These are phyloP conservation scores for Drosophila tropicalis DNA, from an alignment of 1,140 invertebrate genomes.

Conservation along the genomic window DNA sequence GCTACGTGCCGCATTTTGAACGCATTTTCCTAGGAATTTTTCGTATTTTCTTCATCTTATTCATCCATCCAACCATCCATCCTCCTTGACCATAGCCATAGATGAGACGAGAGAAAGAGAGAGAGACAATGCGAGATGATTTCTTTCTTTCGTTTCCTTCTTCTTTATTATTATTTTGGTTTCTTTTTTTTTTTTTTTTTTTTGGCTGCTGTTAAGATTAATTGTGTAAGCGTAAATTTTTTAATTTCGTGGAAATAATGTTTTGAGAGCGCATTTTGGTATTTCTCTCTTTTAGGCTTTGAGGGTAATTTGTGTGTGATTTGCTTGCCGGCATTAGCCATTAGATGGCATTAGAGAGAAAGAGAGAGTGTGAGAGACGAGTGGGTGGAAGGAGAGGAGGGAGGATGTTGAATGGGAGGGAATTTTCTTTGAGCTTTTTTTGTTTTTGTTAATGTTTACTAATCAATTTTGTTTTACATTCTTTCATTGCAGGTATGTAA, in stretches of 20 bases:
- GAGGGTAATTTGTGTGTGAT: conserved; percentile 64
- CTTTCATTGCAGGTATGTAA: conserved; percentile 47
- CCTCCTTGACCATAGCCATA: conserved; percentile 9
- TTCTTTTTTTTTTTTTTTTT: conserved; percentile 34
- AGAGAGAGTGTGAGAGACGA: not conserved
- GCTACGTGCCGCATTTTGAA: conserved; percentile 71
- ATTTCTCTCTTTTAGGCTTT: conserved; percentile 51
- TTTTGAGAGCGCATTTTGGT: conserved; percentile 38
- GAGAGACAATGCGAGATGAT: too few species aligned
- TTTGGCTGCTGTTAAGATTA: conserved; percentile 60
- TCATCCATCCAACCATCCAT: not conserved
- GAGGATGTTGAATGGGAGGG: not conserved
- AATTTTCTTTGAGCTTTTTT: conserved; percentile 22
- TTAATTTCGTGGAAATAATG: conserved; percentile 79
- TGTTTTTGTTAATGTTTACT: conserved; percentile 30
- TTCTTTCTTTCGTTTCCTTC: conserved; percentile 15
- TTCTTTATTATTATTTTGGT: conserved; percentile 17
- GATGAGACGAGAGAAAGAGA: too few species aligned
- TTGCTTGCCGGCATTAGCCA: conserved; percentile 30
- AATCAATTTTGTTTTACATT: conserved; percentile 42
- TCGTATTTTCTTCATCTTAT: not conserved
- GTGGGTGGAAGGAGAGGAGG: not conserved
- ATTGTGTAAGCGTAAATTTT: conserved; percentile 79
- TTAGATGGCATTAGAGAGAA: not conserved
- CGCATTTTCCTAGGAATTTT: conserved; percentile 68